These are phyloP conservation scores for Timema podura DNA, from an alignment of 2,888 invertebrate genomes.

Conservation along the genomic window DNA sequence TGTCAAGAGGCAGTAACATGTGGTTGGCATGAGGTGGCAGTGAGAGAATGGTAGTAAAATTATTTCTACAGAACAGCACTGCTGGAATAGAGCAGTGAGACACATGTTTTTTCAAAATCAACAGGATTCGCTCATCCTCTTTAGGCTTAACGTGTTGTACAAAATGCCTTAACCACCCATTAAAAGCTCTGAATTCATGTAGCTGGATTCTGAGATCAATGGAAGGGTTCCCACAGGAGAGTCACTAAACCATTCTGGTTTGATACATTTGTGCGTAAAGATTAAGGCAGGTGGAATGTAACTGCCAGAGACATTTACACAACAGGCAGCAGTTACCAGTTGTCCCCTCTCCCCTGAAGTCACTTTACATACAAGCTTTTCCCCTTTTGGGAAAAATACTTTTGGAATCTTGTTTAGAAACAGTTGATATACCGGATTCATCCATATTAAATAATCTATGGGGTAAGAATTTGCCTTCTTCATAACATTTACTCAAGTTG, in stretches of 20 bases:
- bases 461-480: conserved; percentile 29
- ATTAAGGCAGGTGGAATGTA: conserved; percentile 30
- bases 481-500: conserved; percentile 31
- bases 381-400: conserved; percentile 35
- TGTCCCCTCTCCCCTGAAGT: too few relatives aligned
- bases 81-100: conserved; percentile 30
- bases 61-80: conserved; percentile 27
- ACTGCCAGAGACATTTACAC: conserved; percentile 31
- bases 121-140: conserved; percentile 21
- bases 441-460: conserved; percentile 34
- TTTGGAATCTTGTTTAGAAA: conserved; percentile 35
- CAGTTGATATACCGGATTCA: conserved; percentile 35
- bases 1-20: conserved; percentile 30
- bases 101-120: conserved; percentile 14
- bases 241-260: conserved; percentile 26
- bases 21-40: conserved; percentile 31
- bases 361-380: conserved; percentile 17
- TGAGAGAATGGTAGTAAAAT: conserved; percentile 27
- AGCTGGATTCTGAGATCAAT: conserved; percentile 29
- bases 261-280: conserved; percentile 30
- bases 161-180: conserved; percentile 31
- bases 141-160: conserved; percentile 25
- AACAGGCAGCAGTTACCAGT: too few relatives aligned
- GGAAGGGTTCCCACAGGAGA: conserved; percentile 17
- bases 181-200: conserved; percentile 30